Conservation (phyloP, 2,888 invertebrate genomes). For the Xestia c-nigrum region DNA sequence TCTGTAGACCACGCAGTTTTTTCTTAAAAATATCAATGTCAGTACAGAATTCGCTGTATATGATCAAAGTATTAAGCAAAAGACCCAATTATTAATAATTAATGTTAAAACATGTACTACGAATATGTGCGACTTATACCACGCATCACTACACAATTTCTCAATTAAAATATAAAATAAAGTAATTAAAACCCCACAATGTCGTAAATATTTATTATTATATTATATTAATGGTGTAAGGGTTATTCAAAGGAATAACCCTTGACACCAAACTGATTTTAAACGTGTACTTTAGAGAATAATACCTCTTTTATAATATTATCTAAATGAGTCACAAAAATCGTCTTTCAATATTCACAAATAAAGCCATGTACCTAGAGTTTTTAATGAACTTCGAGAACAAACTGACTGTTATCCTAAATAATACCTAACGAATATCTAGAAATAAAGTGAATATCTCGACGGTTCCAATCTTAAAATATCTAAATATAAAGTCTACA, state of each 20-base stretch:
- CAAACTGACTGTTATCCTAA: not conserved
- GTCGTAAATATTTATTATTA: too few relatives aligned
- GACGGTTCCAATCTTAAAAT: not conserved
- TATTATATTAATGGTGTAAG: too few relatives aligned
- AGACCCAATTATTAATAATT: not conserved
- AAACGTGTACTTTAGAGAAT: not conserved
- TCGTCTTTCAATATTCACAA: not conserved
- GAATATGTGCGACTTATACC: not conserved
- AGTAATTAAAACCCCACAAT: slow-evolving; percentile 18
- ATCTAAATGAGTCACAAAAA: not conserved
- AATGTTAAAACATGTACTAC: not conserved
- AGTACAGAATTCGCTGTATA: not conserved
- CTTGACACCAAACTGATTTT: not conserved
- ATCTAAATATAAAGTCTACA: not conserved
- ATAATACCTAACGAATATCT: not conserved
- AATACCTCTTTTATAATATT: not conserved
- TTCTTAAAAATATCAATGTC: not conserved
- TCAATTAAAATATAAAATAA: slow-evolving; percentile 9
- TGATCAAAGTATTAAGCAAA: not conserved
- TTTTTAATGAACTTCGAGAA: not conserved
- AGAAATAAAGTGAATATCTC: not conserved
- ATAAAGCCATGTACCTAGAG: not conserved
- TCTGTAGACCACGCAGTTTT: too few relatives aligned
- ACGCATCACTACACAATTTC: not conserved
- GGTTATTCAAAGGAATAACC: not conserved